Base-by-base conservation (phyloP, 2,797 vertebrate species). In the Helarctos malayanus region DNA sequence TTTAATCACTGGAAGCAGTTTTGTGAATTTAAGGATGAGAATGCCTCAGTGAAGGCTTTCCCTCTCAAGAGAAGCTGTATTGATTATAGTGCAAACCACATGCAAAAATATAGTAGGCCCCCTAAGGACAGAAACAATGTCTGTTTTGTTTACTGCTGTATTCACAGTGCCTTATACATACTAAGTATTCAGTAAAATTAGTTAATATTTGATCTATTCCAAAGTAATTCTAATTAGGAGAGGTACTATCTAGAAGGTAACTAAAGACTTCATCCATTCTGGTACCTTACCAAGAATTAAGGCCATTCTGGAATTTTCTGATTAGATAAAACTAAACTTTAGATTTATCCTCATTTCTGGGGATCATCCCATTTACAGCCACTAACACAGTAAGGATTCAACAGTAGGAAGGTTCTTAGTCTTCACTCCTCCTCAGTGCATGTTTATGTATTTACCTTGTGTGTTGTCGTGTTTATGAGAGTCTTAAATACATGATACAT, bases 211-310 rank as follows among this genome's bases (percentile, higher is more conserved):
- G 57, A 87, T 80, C 49, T 54, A 41, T 83, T 95, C 80, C 84
- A 82, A 91, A 95, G 78, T 68, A 92, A 78, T 91, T 91, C 7
- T 95, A 69, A 61, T 94, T 95, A 82, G 79, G 32, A 91, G 32
- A 45, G 47, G 25, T 91, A 1, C 57, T 79, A 16, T 76, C 41
- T 68, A 25, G 54, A 75, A 90, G 49, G 41, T 88, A 89, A 78
- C 71, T 71, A 59, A 63, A 86, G 80, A 87, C 35, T 90, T 89
- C 5, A 71, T 68, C 38, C 25, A 85, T 88, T 78, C 68, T 95
- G 56, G 21, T 88, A 69, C 16, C 25, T 69, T 91, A 47, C 32
- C 5, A 68, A 71, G 59, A 91, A 89, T 91, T 94, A 52, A 75
- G 32, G 8, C 45, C 71, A 73, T 76, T 95, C 47, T 96, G 47